These are phyloP conservation scores for Camelus dromedarius DNA, from an alignment of 2,113 vertebrate species.

Conservation along the genomic window DNA sequence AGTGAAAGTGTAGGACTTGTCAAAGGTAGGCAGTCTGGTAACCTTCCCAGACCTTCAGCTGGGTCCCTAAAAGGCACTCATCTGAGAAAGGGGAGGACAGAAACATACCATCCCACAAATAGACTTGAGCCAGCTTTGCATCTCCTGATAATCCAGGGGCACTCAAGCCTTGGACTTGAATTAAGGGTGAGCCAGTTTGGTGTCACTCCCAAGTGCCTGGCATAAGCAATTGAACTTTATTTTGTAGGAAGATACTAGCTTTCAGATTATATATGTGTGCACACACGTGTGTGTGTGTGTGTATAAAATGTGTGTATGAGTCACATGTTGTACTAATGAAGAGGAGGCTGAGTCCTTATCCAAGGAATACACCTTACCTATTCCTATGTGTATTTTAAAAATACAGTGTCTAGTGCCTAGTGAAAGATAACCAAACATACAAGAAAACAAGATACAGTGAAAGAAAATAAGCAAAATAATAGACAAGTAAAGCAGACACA, in stretches of 20 bases:
- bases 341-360: neutral
- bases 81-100: neutral
- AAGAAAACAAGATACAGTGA: neutral
- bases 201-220: neutral
- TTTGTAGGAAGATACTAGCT: neutral
- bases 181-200: neutral
- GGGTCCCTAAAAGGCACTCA: neutral
- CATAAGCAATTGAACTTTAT: neutral
- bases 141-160: neutral
- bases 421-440: neutral
- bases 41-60: neutral
- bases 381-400: neutral
- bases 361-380: neutral
- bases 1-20: neutral
- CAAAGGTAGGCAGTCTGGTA: neutral
- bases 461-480: constrained; percentile 10
- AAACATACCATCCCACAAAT: neutral
- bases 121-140: neutral
- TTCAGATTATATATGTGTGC: neutral
- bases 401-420: neutral
- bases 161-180: neutral
- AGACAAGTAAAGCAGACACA: neutral
- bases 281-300: neutral
- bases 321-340: neutral
- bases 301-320: neutral